These are phyloP conservation scores for Rallus crepitans DNA, from an alignment of 2,797 vertebrate species.

Conservation along the genomic window DNA sequence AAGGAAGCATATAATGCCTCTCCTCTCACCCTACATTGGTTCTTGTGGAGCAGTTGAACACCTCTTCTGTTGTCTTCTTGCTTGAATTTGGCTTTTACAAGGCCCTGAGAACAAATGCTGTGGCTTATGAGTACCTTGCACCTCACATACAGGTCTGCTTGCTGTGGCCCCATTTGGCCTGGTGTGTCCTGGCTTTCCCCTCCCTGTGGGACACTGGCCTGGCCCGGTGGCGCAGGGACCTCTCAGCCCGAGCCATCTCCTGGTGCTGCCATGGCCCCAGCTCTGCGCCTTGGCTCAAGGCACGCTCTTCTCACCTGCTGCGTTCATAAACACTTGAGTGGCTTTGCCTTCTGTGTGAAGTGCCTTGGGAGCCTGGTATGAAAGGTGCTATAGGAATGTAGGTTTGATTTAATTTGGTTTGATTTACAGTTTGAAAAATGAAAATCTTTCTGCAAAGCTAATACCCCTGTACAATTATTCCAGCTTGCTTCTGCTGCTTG, in stretches of 20 bases:
- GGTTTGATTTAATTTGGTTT: slow-evolving; percentile 46
- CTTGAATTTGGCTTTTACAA: neutral
- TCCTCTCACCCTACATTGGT: neutral
- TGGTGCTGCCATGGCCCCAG: neutral
- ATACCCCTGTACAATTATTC: slow-evolving; percentile 45
- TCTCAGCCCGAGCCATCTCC: neutral
- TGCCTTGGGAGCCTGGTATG: neutral
- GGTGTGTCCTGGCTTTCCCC: neutral
- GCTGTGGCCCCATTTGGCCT: neutral
- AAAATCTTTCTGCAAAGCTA: slow-evolving; percentile 44
- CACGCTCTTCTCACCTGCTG: neutral
- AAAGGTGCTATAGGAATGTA: slow-evolving; percentile 24
- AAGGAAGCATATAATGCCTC: neutral
- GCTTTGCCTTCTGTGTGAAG: slow-evolving; percentile 12
- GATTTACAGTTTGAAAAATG: slow-evolving; percentile 58
- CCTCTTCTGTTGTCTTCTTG: neutral
- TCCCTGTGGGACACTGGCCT: fast-evolving
- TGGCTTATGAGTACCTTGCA: neutral
- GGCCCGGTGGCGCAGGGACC: neutral
- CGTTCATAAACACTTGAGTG: neutral
- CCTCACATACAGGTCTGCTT: neutral
- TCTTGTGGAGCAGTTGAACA: neutral
- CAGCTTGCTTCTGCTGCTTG: slow-evolving; percentile 46
- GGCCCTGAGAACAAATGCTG: neutral
- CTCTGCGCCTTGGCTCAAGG: neutral